A percentile compares a stretch with the other conserved stretches of the same genome.
Evolutionary conservation across 30 jellyfish, hydroid and myxozoan species (phyloP).

Genomic region (Haliclystus octoradiatus): DNA sequence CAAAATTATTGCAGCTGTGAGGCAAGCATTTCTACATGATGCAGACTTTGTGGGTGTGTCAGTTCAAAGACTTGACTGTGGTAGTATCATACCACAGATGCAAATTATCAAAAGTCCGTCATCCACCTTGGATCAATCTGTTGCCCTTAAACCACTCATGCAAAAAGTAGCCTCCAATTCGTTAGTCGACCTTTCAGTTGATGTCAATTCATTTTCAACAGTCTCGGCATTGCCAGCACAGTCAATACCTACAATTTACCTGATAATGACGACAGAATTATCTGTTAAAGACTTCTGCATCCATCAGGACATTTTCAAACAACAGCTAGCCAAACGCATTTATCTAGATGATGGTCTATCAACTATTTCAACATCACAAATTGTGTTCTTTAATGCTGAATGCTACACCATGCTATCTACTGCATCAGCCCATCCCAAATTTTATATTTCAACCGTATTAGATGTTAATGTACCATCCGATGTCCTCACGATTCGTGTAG

Average conservation of each 20-base stretch:
- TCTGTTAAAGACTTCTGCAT: not conserved
- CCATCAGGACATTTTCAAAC: not conserved
- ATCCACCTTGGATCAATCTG: not conserved
- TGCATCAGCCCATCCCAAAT: not conserved
- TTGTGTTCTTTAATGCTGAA: not conserved
- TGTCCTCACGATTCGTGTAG: conserved; percentile 20
- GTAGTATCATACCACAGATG: conserved; percentile 44
- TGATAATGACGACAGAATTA: not conserved
- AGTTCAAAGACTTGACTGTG: conserved; percentile 28
- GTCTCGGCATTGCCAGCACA: not conserved
- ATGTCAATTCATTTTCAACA: not conserved
- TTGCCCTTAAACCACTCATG: not conserved
- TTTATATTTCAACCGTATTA: not conserved
- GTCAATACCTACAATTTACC: not conserved
- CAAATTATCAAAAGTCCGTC: conserved; percentile 11
- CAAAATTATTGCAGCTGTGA: conserved; percentile 6
- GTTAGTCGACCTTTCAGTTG: not conserved
- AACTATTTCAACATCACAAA: not conserved
- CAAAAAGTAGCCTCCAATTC: not conserved
- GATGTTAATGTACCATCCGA: not conserved
- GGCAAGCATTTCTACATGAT: conserved; percentile 18
- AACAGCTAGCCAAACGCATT: not conserved
- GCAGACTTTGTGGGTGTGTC: conserved; percentile 9
- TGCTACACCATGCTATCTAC: not conserved
- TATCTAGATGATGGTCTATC: not conserved